Evolutionary conservation across 2,113 vertebrate species (phyloP).

Genomic region (Poicephalus meyeri): DNA sequence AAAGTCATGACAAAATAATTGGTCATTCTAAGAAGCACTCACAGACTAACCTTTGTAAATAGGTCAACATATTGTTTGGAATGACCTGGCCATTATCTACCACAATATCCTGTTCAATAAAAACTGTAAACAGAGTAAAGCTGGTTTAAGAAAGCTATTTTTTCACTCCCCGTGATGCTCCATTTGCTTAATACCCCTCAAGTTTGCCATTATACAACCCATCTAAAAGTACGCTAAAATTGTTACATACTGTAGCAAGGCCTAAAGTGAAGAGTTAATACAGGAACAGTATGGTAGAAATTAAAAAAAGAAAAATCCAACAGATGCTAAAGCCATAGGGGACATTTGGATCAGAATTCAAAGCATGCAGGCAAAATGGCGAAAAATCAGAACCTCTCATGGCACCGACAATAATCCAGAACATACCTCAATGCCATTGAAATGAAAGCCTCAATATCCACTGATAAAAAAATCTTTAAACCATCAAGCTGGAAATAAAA

Average conservation of each 20-base stretch:
- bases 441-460: background rate
- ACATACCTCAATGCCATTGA: background rate
- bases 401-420: background rate
- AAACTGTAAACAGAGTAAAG: background rate
- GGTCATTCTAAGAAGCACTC: background rate
- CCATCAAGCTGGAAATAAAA: background rate
- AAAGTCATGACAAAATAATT: background rate
- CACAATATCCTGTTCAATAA: background rate
- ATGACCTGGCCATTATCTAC: background rate
- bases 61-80: background rate
- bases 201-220: background rate
- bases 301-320: background rate
- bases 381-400: background rate
- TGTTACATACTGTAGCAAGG: background rate
- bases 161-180: background rate
- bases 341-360: background rate
- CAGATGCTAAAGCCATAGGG: background rate
- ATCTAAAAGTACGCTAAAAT: background rate
- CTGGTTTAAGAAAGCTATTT: background rate
- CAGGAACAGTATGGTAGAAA: background rate
- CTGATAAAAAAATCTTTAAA: background rate
- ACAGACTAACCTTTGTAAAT: background rate
- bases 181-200: background rate
- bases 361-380: background rate
- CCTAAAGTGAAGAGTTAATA: background rate